Percentiles rank a stretch among this genome's conserved stretches.
Conservation (phyloP, 2,888 invertebrate species). For the Hesperia comma region DNA sequence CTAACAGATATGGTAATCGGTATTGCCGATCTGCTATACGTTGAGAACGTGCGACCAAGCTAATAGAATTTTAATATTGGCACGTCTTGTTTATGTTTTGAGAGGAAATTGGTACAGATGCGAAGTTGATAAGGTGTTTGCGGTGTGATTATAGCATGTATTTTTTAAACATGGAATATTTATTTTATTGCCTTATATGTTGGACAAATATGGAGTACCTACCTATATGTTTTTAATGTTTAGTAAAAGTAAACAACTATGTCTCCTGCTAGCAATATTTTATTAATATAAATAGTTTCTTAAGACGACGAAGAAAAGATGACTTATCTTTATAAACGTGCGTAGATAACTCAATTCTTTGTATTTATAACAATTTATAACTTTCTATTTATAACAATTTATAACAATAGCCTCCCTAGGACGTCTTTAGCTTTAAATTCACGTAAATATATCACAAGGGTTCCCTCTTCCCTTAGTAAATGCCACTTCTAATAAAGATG, state of each 20-base stretch:
- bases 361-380: background rate
- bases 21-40: constrained; percentile 17
- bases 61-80: constrained; percentile 7
- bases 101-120: too few relatives aligned
- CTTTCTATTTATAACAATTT: background rate
- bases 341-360: background rate
- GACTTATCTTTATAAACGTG: background rate
- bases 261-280: too few relatives aligned
- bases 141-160: too few relatives aligned
- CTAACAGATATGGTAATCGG: constrained; percentile 24
- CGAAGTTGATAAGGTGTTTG: too few relatives aligned
- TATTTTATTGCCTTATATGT: too few relatives aligned
- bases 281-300: too few relatives aligned
- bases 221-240: too few relatives aligned
- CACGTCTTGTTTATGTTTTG: background rate
- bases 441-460: constrained; percentile 22
- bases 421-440: constrained; percentile 4
- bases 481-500: constrained; percentile 23
- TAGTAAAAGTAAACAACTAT: too few relatives aligned
- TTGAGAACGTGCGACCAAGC: constrained; percentile 4
- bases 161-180: too few relatives aligned
- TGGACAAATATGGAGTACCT: too few relatives aligned
- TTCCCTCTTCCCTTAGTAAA: constrained; percentile 12
- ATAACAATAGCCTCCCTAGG: background rate
- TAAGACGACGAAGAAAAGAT: too few relatives aligned